Base-by-base conservation (phyloP, 53 echinoderm and acorn worm species). In the Mesocentrotus franciscanus region DNA sequence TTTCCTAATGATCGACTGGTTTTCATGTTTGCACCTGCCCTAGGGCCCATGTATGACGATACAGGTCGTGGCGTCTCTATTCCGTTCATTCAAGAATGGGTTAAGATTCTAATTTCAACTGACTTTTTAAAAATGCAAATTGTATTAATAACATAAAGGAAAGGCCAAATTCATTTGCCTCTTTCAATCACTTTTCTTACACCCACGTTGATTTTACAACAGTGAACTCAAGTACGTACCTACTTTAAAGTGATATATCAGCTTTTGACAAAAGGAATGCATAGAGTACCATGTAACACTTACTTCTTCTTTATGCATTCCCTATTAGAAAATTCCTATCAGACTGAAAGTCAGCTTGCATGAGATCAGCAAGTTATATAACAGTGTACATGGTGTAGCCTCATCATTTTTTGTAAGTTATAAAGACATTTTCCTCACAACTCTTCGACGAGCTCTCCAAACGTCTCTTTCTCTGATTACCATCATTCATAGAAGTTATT, bases 1-100 rank as follows among this genome's bases (percentile, higher is more conserved):
- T 58, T 87, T 87, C n/a, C 58, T 57, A 87, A 87, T 87, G 87
- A 87, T 87, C 87, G 87, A 87, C 56, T n/a, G 58, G 57, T 87
- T 87, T 87, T 58, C 87, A 87, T 87, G 87, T 87, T 75, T 75
- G 29, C 42, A 81, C 87, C 87, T 58, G n/a, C 57, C 87, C 58
- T 16, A 4, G 55, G 87, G 87, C 26, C 56, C 26, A 56, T 57
- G 87, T 87, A 87, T 87, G 0, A 59, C 24, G 87, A 56, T 87
- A 58, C 87, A 57, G 10, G 57, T 11, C 0, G 58, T 58, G 59
- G 87, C 58, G 58, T 87, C 87, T 87, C 22, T 13, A 87, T n/a
- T 57, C 9, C 58, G 0, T 13, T n/a, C 24, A 87, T n/a, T 87
- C 58, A 87, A 55, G 87, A 58, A 85, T 24, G 22, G 87, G 58